Evolutionary conservation across 2,113 vertebrate genomes (phyloP).

Genomic region (Trochalopteron elliotii): DNA sequence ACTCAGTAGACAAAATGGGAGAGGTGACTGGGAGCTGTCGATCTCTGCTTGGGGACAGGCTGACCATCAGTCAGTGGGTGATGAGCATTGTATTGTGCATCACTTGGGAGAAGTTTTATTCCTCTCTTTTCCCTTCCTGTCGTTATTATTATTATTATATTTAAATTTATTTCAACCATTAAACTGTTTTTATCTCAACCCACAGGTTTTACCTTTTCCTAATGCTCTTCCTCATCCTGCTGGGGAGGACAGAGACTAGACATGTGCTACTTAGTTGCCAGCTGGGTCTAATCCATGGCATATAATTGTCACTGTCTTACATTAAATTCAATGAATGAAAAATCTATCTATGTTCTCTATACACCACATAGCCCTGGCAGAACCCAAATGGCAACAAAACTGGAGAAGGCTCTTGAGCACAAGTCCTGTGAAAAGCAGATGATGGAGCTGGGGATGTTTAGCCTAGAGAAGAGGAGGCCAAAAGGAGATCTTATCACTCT

Average conservation of each 20-base stretch:
- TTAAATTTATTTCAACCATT: not conserved
- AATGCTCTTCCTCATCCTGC: not conserved
- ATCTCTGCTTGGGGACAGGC: not conserved
- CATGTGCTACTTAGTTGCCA: not conserved
- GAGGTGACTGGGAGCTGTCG: fast-evolving
- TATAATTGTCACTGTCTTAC: not conserved
- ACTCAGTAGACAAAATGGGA: not conserved
- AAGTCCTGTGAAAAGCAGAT: not conserved
- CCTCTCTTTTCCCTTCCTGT: not conserved
- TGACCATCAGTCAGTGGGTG: not conserved
- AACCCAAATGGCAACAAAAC: not conserved
- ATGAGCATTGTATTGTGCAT: not conserved
- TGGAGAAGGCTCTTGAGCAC: not conserved
- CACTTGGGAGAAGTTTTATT: not conserved
- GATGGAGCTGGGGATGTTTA: not conserved
- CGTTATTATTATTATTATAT: not conserved
- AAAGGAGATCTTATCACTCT: not conserved
- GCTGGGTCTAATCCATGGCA: not conserved
- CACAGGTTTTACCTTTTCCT: not conserved
- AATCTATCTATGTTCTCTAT: not conserved
- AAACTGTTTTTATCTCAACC: not conserved
- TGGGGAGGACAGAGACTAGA: not conserved
- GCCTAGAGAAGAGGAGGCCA: not conserved
- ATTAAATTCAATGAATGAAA: not conserved
- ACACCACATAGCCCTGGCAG: not conserved